These are phyloP conservation scores for Lithophane leautieri DNA, from an alignment of 2,888 invertebrate genomes.

Conservation along the genomic window DNA sequence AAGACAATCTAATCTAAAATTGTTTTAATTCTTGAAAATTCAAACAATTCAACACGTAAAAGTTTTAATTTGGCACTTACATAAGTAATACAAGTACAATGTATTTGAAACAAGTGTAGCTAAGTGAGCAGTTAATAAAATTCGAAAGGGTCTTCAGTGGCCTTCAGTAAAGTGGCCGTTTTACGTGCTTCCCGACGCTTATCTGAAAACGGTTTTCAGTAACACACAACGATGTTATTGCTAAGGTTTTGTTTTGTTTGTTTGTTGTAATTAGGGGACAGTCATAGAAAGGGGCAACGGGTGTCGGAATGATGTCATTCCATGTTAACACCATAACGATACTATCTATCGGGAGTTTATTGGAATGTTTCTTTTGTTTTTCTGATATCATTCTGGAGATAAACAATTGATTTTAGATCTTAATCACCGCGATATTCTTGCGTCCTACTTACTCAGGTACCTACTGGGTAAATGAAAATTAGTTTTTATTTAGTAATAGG, in stretches of 20 bases:
- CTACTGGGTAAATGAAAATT: neutral
- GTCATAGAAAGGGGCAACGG: conserved; percentile 31
- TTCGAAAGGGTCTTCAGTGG: conserved; percentile 66
- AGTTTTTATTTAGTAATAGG: too few species aligned
- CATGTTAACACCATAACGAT: conserved; percentile 42
- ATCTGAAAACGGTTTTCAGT: conserved; percentile 72
- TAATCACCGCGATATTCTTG: neutral
- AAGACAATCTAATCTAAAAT: neutral
- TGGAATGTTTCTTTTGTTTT: conserved; percentile 38
- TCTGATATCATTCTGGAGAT: conserved; percentile 6
- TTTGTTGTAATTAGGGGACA: conserved; percentile 52
- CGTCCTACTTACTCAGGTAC: too few species aligned
- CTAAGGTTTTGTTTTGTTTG: conserved; percentile 58
- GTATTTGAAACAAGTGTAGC: conserved; percentile 50
- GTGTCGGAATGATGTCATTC: conserved; percentile 46
- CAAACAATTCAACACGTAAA: neutral
- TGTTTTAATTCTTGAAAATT: neutral
- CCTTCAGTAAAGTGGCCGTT: conserved; percentile 70
- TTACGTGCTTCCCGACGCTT: conserved; percentile 63
- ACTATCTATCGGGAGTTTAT: conserved; percentile 19
- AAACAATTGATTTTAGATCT: neutral
- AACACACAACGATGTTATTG: conserved; percentile 64
- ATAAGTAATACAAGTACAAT: conserved; percentile 35
- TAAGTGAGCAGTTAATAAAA: conserved; percentile 71
- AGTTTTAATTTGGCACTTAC: conserved; percentile 22